phyloP scores from a whole-genome alignment of 2,113 vertebrate species.

The Cyanoramphus novaezelandiae region DNA sequence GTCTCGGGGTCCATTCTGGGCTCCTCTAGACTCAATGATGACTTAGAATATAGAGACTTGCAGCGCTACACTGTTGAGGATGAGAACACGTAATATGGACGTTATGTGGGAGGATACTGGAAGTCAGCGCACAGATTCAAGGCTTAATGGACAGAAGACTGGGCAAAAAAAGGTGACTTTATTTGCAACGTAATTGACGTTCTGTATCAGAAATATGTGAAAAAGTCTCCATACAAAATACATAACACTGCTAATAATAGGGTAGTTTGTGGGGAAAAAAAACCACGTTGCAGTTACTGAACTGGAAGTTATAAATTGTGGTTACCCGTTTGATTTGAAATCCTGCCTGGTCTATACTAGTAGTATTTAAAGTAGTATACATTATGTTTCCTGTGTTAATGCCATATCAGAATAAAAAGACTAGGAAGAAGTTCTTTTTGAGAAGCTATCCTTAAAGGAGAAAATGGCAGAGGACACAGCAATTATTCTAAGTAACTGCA shows the following conservation, averaged over 20 bases:
- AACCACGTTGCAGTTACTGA: neutral
- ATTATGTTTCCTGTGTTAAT: neutral
- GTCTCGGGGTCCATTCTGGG: neutral
- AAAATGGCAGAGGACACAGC: neutral
- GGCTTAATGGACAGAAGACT: neutral
- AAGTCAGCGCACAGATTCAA: neutral
- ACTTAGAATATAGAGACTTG: neutral
- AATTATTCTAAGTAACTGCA: neutral
- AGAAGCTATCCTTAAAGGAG: neutral
- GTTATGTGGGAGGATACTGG: neutral
- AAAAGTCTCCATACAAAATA: neutral
- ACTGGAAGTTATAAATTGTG: neutral
- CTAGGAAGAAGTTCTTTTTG: neutral
- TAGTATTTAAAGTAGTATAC: neutral
- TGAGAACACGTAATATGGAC: neutral
- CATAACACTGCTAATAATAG: neutral
- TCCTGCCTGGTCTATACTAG: neutral
- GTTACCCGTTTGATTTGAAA: neutral
- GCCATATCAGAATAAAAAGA: neutral
- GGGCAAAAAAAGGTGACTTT: constrained; percentile 11
- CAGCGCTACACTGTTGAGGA: neutral
- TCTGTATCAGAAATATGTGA: neutral
- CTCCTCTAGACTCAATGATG: neutral
- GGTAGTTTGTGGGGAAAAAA: neutral
- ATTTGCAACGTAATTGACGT: neutral